Evolutionary conservation across 2,888 invertebrate genomes (phyloP), one percentile per base, ranked within the genome.

Genomic region (Parasteatoda lunata): DNA sequence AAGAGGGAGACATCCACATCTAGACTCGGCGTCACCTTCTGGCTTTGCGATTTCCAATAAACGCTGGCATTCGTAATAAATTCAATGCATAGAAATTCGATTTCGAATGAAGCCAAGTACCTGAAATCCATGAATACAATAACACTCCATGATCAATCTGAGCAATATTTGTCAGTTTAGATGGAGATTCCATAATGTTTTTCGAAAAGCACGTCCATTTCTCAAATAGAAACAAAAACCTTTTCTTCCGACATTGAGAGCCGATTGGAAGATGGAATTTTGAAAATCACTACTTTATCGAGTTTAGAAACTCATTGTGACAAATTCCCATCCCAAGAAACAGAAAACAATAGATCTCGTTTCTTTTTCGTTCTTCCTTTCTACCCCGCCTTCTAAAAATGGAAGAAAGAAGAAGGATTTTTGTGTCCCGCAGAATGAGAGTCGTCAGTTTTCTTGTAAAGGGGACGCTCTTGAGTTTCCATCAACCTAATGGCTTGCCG

Each of bases 251-350:
- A 59, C 59, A 59, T 59, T 59, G 59, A 59, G 59, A 59, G 59
- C 8, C 59, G 59, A 59, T 13, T 9, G 59, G 59, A 30, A 59
- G 64, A 73, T 59, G 66, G 66, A 73, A 72, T 80, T 80, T 80
- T 80, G 72, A 80, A 73, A 80, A 80, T 80, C 73, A 72, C 80
- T 73, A 72, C 71, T 70, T 80, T 80, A 80, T 80, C 80, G 80
- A 80, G 80, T 80, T 80, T 80, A 72, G 69, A 80, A 80, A 80
- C 72, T 80, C 80, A 80, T 80, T 80, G 80, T 80, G 73, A 80
- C 80, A 80, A 80, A 80, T 80, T 80, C 80, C 66, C 66, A 73
- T 80, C 69, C 30, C 59, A 59, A 49, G 30, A 11, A 72, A 80
- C 72, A 80, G 80, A 80, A 80, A 73, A 80, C 80, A 73, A 79